phyloP scores from a whole-genome alignment of 2,797 vertebrate genomes.

The Amblyraja radiata region DNA sequence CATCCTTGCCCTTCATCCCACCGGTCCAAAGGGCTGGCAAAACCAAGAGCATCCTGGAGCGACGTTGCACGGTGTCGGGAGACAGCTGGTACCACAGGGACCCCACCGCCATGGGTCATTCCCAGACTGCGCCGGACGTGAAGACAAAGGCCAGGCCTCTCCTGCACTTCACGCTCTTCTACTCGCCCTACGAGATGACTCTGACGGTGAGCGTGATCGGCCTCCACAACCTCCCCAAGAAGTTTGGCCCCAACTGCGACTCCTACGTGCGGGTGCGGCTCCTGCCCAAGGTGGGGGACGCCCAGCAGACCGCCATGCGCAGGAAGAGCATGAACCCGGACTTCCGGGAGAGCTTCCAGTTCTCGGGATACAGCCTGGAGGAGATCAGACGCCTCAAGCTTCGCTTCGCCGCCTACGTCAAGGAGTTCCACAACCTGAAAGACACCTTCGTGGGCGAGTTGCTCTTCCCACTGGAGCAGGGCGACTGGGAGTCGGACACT shows the following conservation, averaged over 20 bases:
- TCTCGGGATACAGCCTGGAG: slow-evolving; percentile 56
- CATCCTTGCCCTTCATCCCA: slow-evolving; percentile 60
- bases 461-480: slow-evolving; percentile 58
- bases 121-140: slow-evolving; percentile 43
- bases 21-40: slow-evolving; percentile 50
- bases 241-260: slow-evolving; percentile 47
- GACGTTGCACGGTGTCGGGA: slow-evolving; percentile 57
- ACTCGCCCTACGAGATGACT: slow-evolving; percentile 53
- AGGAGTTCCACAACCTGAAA: slow-evolving; percentile 63
- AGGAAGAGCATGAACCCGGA: slow-evolving; percentile 59
- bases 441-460: slow-evolving; percentile 60
- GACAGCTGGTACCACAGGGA: slow-evolving; percentile 51
- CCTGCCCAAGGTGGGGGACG: slow-evolving; percentile 56
- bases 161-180: slow-evolving; percentile 62
- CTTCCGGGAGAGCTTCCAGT: slow-evolving; percentile 55
- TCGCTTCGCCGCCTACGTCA: slow-evolving; percentile 58
- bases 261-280: slow-evolving; percentile 60
- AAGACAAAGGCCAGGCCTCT: slow-evolving; percentile 51
- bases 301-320: slow-evolving; percentile 51
- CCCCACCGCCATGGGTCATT: slow-evolving; percentile 43
- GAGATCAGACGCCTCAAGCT: slow-evolving; percentile 57
- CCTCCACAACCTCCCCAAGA: slow-evolving; percentile 54
- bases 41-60: slow-evolving; percentile 50
- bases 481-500: slow-evolving; percentile 56
- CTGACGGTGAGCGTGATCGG: slow-evolving; percentile 59